phyloP scores from a whole-genome alignment of 2,113 vertebrate species.

The Puma concolor region DNA sequence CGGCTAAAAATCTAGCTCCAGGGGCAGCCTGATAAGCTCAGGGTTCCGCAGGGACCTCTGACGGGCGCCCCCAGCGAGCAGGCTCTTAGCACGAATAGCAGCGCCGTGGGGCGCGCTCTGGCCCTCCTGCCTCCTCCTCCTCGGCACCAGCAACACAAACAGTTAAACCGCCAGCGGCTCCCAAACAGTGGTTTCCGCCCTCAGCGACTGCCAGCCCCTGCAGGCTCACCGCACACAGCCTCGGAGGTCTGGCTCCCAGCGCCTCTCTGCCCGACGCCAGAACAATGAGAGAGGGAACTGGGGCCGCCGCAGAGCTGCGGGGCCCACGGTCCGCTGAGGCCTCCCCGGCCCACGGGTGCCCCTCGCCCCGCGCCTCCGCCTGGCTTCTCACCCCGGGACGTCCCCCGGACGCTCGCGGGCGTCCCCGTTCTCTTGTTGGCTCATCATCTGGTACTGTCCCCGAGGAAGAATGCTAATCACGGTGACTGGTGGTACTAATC shows the following conservation, averaged over 20 bases:
- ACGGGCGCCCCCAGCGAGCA: background rate
- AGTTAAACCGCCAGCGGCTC: conserved; percentile 66
- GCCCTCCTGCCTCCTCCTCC: conserved; percentile 17
- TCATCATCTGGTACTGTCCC: background rate
- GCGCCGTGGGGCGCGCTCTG: background rate
- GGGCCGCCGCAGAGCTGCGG: background rate
- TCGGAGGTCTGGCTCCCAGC: conserved; percentile 72
- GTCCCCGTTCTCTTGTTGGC: background rate
- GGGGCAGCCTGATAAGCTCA: background rate
- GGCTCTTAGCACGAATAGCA: background rate
- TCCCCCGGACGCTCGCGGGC: background rate
- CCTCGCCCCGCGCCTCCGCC: background rate
- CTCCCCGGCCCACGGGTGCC: background rate
- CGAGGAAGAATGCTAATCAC: background rate
- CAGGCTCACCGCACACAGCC: conserved; percentile 72
- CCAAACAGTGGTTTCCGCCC: conserved; percentile 69
- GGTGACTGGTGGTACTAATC: background rate
- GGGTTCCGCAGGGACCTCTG: background rate
- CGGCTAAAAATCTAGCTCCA: background rate
- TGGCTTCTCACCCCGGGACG: background rate
- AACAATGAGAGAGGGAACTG: conserved; percentile 70
- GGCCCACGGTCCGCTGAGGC: background rate
- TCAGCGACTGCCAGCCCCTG: conserved; percentile 66
- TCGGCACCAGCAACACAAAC: conserved; percentile 59
- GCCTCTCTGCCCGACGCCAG: conserved; percentile 55